Conservation (phyloP, 2,888 invertebrate genomes). For the Hirudinaria manillensis region DNA sequence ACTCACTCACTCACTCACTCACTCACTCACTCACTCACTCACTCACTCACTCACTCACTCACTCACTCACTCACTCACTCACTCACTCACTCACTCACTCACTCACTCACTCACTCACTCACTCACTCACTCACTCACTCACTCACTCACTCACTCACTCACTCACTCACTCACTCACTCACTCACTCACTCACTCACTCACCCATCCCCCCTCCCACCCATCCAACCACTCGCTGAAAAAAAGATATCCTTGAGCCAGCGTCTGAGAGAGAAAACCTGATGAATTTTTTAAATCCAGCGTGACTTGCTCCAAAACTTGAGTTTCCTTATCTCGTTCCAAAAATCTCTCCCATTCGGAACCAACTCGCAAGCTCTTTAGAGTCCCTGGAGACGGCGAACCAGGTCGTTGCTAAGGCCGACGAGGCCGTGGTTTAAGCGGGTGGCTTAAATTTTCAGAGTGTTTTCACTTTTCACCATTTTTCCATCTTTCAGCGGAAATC, state of each 20-base stretch:
- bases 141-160: not conserved
- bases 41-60: not conserved
- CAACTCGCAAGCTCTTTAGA: too few relatives aligned
- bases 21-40: not conserved
- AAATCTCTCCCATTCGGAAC: too few relatives aligned
- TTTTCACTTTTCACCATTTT: not conserved
- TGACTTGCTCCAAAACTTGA: not conserved
- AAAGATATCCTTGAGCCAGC: not conserved
- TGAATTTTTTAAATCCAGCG: conserved; percentile 1
- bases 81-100: not conserved
- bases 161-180: not conserved
- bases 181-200: conserved; percentile 3
- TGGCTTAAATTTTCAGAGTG: not conserved
- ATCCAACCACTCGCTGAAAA: not conserved
- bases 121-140: conserved; percentile 7
- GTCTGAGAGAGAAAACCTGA: not conserved
- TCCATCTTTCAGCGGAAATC: not conserved
- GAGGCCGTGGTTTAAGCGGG: too few relatives aligned
- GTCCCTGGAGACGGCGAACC: not conserved
- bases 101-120: not conserved
- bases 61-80: not conserved
- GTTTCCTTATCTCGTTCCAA: too few relatives aligned
- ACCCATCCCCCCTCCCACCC: not conserved
- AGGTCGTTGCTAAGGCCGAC: too few relatives aligned
- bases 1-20: not conserved